Base-by-base conservation (phyloP, 2,888 invertebrate genomes). In the Fragum fragum region DNA sequence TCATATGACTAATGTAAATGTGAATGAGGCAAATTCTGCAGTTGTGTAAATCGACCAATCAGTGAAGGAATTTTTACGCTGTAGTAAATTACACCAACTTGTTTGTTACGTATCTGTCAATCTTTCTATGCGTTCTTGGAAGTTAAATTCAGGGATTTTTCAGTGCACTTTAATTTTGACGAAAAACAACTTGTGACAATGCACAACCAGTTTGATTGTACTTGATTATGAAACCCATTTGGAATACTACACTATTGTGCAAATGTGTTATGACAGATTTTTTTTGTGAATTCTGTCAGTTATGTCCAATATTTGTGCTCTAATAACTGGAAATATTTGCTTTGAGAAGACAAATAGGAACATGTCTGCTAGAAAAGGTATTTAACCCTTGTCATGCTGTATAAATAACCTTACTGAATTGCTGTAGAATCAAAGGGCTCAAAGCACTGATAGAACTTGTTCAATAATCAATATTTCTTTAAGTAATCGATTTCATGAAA, bases 1-100 rank as follows among this genome's bases (percentile, higher is more conserved):
- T 55, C 71, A 55, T 55, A 55, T 71, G 71, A 71, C 71, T 71
- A 71, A 71, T 21, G 55, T 55, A 71, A 71, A 53, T 36, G 55
- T 71, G 71, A 71, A 71, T 71, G 71, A 55, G 36, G 55, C 23
- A 71, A 39, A 66, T 21, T 21, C 36, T 39, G 66, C 66, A 42
- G n/a, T 42, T 23, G 21, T 21, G 21, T 9, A 66, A 42, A 42
- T 23, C 39, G 42, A 26, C 66, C 66, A 66, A 66, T 66, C 66
- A 66, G 66, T 36, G n/a, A 23, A 42, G 36, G 21, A 39, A 11
- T 61, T 18, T 61, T 61, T 61, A 66, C 42, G 66, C 42, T 66
- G 66, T 66, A 66, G 66, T 66, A 66, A n/a, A n/a, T 42, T 66
- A 66, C 6, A 18, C 61, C 23, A 18, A 32, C 14, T 18, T 23